A percentile compares a stretch with the other conserved stretches of the same genome.
These are phyloP conservation scores for Neoniphon sammara DNA, from an alignment of 2,797 vertebrate species.

Conservation along the genomic window DNA sequence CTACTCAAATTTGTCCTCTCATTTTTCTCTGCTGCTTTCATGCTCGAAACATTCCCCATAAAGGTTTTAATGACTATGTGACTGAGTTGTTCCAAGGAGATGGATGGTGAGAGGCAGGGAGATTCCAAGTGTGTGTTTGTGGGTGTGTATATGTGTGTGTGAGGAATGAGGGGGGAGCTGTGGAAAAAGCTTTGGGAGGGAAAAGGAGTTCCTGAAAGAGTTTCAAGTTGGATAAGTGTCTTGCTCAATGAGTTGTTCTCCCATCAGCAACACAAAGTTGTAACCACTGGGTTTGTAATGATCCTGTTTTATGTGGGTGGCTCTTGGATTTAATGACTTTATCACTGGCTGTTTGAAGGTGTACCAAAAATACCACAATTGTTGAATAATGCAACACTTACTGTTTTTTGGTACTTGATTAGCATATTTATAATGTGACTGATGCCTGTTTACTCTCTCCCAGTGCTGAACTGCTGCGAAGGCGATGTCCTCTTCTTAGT, in stretches of 20 bases:
- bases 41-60: constrained; percentile 36
- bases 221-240: neutral
- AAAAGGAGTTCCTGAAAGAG: constrained; percentile 32
- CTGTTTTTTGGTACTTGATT: too few relatives aligned
- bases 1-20: neutral
- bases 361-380: neutral
- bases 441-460: constrained; percentile 7
- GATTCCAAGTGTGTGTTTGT: constrained; percentile 30
- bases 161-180: constrained; percentile 7
- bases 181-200: constrained; percentile 54
- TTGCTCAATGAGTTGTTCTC: constrained; percentile 7
- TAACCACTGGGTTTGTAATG: neutral
- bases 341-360: neutral
- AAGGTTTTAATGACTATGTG: constrained; percentile 53
- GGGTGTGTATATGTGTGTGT: constrained; percentile 34
- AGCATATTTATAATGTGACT: too few relatives aligned
- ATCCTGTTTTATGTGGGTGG: neutral
- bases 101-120: constrained; percentile 36
- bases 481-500: constrained; percentile 93
- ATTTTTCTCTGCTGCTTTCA: constrained; percentile 50
- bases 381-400: too few relatives aligned
- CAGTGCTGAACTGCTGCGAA: constrained; percentile 84
- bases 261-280: neutral
- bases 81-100: constrained; percentile 57
- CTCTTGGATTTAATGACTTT: neutral